Evolutionary conservation across 2,888 invertebrate species (phyloP), one percentile per base, ranked within the genome.

Genomic region (Sicus ferrugineus): DNA sequence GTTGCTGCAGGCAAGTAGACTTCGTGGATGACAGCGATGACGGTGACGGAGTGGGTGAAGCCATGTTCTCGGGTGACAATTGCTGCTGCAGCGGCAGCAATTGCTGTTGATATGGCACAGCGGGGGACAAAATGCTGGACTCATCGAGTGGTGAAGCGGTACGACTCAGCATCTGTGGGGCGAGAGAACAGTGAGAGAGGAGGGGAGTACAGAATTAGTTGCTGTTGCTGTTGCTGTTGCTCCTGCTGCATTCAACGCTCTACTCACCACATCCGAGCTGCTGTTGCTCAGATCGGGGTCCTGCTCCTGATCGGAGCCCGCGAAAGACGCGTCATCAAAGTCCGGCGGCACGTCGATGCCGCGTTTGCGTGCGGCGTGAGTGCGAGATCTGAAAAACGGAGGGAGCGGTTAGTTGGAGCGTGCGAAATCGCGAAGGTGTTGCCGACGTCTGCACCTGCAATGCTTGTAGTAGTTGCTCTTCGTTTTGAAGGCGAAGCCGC

Each of bases 391-490:
- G 65, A 6, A 19, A 46, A 48, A 26, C 4, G 11, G 30, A 30
- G 26, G 11, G 16, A n/a, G n/a, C 1, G 2, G 19, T 21, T 11
- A 14, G 14, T 28, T 28, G 28, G 28, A 4, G 2, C 11, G 26
- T 56, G 1, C 1, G 4, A 4, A 3, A 14, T 4, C 56, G 56
- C 9, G n/a, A 3, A 23, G 56, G 28, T 6, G 2, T 71, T 76
- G 23, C 4, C 19, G 21, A n/a, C 2, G 11, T 14, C 46, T 5
- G 14, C 70, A 88, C 81, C 90, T 87, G 84, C 93, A 91, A 86
- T 96, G 96, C 85, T 96, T 96, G 84, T 95, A 96, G 75, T 96
- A 88, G 86, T 96, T 96, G 78, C 95, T 95, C 85, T 94, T 94
- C 26, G 96, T 96, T 86, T 96, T 96, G 87, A 96, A 96, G 78